Percentiles rank a stretch among this genome's conserved stretches.
phyloP scores from a whole-genome alignment of 2,113 vertebrate species.

The Narcine bancroftii region DNA sequence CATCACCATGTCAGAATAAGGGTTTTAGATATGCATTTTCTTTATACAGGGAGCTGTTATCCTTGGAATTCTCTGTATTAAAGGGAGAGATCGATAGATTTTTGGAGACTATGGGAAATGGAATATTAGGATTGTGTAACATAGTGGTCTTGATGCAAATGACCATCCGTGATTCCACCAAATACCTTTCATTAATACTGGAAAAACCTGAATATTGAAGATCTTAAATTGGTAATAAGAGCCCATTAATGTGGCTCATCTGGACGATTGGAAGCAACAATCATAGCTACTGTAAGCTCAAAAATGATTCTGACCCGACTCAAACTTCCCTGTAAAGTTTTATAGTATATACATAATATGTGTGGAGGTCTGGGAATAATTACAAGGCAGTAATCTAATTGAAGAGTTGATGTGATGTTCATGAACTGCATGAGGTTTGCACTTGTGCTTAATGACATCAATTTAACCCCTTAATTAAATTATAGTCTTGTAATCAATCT shows the following conservation, averaged over 20 bases:
- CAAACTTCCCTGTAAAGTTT: conserved; percentile 1
- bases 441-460: conserved; percentile 29
- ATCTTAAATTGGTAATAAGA: background rate
- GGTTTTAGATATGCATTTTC: too few species aligned
- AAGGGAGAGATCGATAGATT: too few species aligned
- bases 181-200: too few species aligned
- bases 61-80: too few species aligned
- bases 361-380: conserved; percentile 19
- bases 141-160: too few species aligned
- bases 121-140: too few species aligned
- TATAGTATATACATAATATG: background rate
- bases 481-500: conserved; percentile 20
- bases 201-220: too few species aligned
- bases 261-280: background rate
- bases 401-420: conserved; percentile 5
- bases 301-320: conserved; percentile 6
- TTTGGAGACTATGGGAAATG: too few species aligned
- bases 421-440: conserved; percentile 23
- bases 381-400: conserved; percentile 30
- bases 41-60: too few species aligned
- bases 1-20: too few species aligned
- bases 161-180: too few species aligned
- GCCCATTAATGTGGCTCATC: background rate
- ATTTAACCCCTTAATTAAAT: conserved; percentile 15
- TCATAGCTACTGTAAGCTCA: conserved; percentile 1